Evolutionary conservation across 2,113 vertebrate genomes (phyloP).

Genomic region (Hippocampus barbouri): DNA sequence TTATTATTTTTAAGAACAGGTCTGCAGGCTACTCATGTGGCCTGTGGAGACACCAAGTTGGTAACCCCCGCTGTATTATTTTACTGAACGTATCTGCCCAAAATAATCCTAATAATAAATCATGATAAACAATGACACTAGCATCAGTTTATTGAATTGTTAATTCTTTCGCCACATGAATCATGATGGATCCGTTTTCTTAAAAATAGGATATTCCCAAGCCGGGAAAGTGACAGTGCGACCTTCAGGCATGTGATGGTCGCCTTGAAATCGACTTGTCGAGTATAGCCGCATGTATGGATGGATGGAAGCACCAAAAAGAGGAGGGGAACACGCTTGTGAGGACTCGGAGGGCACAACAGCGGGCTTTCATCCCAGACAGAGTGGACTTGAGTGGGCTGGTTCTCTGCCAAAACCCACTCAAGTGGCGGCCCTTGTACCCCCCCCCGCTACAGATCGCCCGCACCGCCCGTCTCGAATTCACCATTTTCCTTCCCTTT

Average conservation of each 20-base stretch:
- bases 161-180: too few relatives aligned
- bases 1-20: too few relatives aligned
- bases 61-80: too few relatives aligned
- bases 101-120: too few relatives aligned
- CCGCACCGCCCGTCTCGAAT: constrained; percentile 35
- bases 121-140: too few relatives aligned
- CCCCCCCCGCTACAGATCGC: constrained; percentile 23
- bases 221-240: not conserved
- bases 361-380: constrained; percentile 63
- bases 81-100: too few relatives aligned
- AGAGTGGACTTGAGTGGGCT: constrained; percentile 63
- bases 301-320: not conserved
- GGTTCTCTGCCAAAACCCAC: constrained; percentile 58
- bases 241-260: constrained; percentile 4
- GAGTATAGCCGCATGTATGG: constrained; percentile 2
- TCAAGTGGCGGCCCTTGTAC: constrained; percentile 56
- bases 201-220: not conserved
- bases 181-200: too few relatives aligned
- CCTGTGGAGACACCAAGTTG: too few relatives aligned
- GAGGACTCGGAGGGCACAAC: constrained; percentile 38
- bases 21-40: too few relatives aligned
- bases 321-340: constrained; percentile 28
- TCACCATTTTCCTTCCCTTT: constrained; percentile 24
- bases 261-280: constrained; percentile 15
- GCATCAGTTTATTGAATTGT: too few relatives aligned